A percentile compares a stretch with the other conserved stretches of the same genome.
These are phyloP conservation scores for Cantharis flavilabris DNA, from an alignment of 2,888 invertebrate genomes.

Conservation along the genomic window DNA sequence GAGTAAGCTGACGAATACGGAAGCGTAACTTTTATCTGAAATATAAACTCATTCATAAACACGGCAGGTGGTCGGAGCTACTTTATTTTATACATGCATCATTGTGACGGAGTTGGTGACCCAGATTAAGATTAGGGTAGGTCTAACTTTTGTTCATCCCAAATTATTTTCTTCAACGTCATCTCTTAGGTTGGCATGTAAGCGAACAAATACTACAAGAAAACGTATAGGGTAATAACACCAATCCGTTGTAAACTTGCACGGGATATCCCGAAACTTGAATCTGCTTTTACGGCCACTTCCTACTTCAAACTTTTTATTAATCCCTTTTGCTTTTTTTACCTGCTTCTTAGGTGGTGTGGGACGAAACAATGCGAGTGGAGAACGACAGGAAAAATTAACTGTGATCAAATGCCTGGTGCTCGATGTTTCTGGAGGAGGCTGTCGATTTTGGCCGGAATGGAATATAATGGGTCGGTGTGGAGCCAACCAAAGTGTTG, in stretches of 20 bases:
- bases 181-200: slow-evolving; percentile 17
- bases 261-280: not conserved
- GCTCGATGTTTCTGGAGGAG: not conserved
- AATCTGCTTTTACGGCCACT: not conserved
- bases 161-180: slow-evolving; percentile 37
- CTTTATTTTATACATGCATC: slow-evolving; percentile 38
- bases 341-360: not conserved
- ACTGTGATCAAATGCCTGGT: not conserved
- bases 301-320: not conserved
- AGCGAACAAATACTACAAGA: slow-evolving; percentile 1
- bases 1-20: slow-evolving; percentile 28
- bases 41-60: slow-evolving; percentile 40
- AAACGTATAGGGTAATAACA: not conserved
- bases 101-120: slow-evolving; percentile 37
- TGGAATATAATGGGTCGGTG: too few relatives aligned
- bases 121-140: slow-evolving; percentile 41
- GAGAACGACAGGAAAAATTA: not conserved
- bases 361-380: not conserved
- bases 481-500: not conserved
- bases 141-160: slow-evolving; percentile 36
- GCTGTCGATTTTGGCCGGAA: not conserved
- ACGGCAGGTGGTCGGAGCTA: slow-evolving; percentile 39
- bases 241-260: not conserved
- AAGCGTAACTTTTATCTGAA: slow-evolving; percentile 37
- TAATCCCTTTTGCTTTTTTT: not conserved